Base-by-base conservation (phyloP, 1,140 invertebrate species). In the Orius insidiosus region DNA sequence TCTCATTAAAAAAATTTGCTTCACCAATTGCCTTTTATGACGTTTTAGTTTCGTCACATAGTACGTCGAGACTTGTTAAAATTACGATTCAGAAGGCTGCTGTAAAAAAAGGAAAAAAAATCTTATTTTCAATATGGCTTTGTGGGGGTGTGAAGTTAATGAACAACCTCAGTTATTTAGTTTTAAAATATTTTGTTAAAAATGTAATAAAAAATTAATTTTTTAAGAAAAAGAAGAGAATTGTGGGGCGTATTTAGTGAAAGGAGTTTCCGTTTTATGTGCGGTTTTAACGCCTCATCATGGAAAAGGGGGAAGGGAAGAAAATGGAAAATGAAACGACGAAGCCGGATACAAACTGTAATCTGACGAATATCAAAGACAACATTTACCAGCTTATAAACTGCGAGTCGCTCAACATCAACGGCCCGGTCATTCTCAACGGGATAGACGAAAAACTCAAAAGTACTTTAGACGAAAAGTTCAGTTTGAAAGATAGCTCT, bases 401-500 rank as follows among this genome's bases (percentile, higher is more conserved):
- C 37, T 41, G 37, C 9, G 46, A 47, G 31, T 37, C 39, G 11
- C 30, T 11, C n/a, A 47, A 47, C 38, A 6, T 37, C n/a, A 47
- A 47, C 40, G 14, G 39, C 8, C 39, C 46, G n/a, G 19, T 40
- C 5, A 30, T 30, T n/a, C 46, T 24, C 11, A 24, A 32, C 5
- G 10, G n/a, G 46, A 40, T 43, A 6, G 11, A 24, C 5, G 9
- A 40, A 13, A 32, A 41, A 41, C 15, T n/a, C 15, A 19, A 13
- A 47, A 19, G 13, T 14, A 40, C 37, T n/a, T 47, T 37, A 37
- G 18, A 30, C 32, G n/a, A 14, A 41, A 41, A 38, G 30, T 37
- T 30, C 46, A 10, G 11, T 39, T 14, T 31, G 16, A 43, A 37
- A 37, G 43, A 50, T 32, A 49, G 44, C 42, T 45, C 46, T 52